Evolutionary conservation across 2,113 vertebrate species (phyloP).

Genomic region (Riparia riparia): DNA sequence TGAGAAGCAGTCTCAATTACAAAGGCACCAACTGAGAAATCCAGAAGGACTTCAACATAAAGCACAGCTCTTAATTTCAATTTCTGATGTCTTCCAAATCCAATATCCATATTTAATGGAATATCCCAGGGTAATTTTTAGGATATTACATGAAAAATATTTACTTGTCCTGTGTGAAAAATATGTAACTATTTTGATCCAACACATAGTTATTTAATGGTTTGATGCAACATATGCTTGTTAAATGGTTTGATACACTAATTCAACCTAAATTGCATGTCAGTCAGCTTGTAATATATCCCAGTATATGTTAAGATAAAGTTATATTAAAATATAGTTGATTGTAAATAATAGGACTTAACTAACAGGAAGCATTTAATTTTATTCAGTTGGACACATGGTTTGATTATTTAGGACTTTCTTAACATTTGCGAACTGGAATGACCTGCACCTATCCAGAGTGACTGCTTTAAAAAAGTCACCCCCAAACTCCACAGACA

Average conservation of each 20-base stretch:
- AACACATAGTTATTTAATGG: neutral
- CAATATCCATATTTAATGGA: neutral
- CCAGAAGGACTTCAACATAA: neutral
- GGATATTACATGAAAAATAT: neutral
- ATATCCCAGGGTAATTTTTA: neutral
- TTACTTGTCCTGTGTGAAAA: neutral
- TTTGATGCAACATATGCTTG: neutral
- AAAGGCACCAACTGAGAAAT: neutral
- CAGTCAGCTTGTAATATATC: neutral
- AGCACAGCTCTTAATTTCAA: neutral
- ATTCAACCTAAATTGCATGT: neutral
- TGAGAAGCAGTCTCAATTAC: neutral
- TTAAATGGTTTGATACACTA: neutral
- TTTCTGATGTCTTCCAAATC: constrained; percentile 1
- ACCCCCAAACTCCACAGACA: no score
- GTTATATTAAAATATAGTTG: neutral
- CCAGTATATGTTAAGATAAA: neutral
- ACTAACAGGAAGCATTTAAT: neutral
- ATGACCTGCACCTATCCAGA: neutral
- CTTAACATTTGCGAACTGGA: neutral
- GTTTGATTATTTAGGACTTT: neutral
- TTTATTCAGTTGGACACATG: neutral
- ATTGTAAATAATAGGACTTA: neutral
- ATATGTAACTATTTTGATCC: neutral
- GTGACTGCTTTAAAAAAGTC: no score